These are phyloP conservation scores for Netelia inedita DNA, from an alignment of 2,888 invertebrate genomes.

Conservation along the genomic window DNA sequence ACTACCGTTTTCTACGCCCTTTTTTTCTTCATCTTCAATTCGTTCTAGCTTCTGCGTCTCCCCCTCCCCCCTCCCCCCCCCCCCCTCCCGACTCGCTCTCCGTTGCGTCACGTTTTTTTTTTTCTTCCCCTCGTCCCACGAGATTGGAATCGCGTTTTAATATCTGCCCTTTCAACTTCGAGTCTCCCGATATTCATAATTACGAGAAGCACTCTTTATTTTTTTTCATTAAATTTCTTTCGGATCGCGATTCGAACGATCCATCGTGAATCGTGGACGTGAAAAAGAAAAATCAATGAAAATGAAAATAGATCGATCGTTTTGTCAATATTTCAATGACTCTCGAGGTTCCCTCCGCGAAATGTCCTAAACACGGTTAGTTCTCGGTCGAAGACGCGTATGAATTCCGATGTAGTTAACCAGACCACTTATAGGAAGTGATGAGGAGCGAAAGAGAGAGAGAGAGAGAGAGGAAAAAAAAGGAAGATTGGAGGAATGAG, in stretches of 20 bases:
- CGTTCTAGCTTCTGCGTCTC: constrained; percentile 33
- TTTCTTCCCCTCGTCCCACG: not conserved
- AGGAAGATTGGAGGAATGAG: constrained; percentile 59
- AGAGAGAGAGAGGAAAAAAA: constrained; percentile 8
- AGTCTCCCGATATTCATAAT: not conserved
- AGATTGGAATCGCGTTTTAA: constrained; percentile 53
- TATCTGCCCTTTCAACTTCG: constrained; percentile 36
- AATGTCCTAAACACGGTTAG: constrained; percentile 3
- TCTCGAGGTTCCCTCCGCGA: not conserved
- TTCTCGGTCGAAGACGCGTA: not conserved
- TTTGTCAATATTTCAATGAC: not conserved
- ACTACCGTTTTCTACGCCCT: constrained; percentile 70
- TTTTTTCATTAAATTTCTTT: not conserved
- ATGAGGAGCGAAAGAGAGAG: not conserved
- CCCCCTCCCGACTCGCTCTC: not conserved
- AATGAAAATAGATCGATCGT: not conserved
- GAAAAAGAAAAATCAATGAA: not conserved
- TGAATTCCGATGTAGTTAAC: constrained; percentile 33
- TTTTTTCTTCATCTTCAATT: constrained; percentile 67
- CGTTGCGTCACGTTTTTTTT: constrained; percentile 14
- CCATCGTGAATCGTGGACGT: not conserved
- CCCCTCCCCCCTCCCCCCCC: not conserved
- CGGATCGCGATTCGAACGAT: not conserved
- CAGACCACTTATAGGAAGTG: constrained; percentile 36
- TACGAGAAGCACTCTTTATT: not conserved